Percentiles rank a stretch among this genome's conserved stretches.
Evolutionary conservation across 2,113 vertebrate genomes (phyloP).

Genomic region (Nymphicus hollandicus): DNA sequence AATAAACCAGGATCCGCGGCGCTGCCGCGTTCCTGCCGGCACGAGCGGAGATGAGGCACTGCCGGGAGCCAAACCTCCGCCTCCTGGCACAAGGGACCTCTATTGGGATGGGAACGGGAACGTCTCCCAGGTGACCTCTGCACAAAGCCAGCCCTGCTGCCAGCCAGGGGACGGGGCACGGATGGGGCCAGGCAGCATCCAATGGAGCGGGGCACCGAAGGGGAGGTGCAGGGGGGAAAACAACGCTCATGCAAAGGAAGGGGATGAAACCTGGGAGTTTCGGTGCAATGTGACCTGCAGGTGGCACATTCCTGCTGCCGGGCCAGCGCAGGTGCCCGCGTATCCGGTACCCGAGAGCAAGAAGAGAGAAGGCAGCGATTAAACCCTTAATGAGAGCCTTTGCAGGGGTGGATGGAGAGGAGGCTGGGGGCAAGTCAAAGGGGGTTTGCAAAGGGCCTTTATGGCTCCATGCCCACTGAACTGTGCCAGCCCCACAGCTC

Average conservation of each 20-base stretch:
- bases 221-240: not conserved
- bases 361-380: not conserved
- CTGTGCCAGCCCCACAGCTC: not conserved
- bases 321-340: not conserved
- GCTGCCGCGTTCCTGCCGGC: not conserved
- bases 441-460: not conserved
- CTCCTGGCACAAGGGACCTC: slow-evolving; percentile 9
- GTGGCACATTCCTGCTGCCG: not conserved
- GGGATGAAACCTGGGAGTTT: fast-evolving
- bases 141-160: slow-evolving; percentile 15
- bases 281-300: fast-evolving
- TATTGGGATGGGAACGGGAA: not conserved
- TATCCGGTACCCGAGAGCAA: not conserved
- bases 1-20: not conserved
- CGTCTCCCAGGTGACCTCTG: slow-evolving; percentile 22
- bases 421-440: not conserved
- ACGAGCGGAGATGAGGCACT: not conserved
- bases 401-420: not conserved
- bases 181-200: not conserved
- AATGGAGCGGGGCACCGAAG: fast-evolving
- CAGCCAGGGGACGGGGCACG: not conserved
- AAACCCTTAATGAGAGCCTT: not conserved
- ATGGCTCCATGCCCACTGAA: fast-evolving
- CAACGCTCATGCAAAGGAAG: fast-evolving
- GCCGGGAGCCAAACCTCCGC: not conserved